Percentiles rank a stretch among this genome's conserved stretches.
Evolutionary conservation across 1,140 invertebrate species (phyloP).

Genomic region (Theocolax elegans): DNA sequence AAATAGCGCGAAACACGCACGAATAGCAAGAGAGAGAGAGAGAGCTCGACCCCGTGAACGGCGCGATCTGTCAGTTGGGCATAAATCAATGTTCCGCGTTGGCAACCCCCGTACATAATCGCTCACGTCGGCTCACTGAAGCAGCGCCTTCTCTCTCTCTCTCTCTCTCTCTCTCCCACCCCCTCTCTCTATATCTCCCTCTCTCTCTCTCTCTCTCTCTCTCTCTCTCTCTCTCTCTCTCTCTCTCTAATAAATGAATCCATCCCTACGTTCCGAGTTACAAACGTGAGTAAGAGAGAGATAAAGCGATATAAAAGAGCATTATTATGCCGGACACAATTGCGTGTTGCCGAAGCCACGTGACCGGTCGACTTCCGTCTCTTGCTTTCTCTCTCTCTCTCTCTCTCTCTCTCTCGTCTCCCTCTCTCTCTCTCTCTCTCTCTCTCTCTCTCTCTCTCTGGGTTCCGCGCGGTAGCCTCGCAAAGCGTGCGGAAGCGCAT

Average conservation of each 20-base stretch:
- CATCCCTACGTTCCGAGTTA: neutral
- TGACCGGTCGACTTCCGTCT: constrained; percentile 61
- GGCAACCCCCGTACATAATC: constrained; percentile 50
- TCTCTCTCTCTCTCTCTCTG: constrained; percentile 41
- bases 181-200: neutral
- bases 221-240: constrained; percentile 9
- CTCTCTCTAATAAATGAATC: constrained; percentile 36
- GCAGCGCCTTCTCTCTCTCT: constrained; percentile 28
- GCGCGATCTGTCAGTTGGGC: constrained; percentile 56
- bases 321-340: constrained; percentile 65
- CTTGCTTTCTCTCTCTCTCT: too few species aligned
- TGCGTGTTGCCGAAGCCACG: constrained; percentile 65
- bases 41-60: constrained; percentile 40
- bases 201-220: neutral
- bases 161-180: neutral
- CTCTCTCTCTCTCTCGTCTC: too few species aligned
- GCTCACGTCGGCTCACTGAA: constrained; percentile 47
- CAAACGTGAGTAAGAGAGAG: constrained; percentile 41
- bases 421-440: too few species aligned
- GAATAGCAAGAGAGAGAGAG: neutral
- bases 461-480: constrained; percentile 47
- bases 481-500: constrained; percentile 38
- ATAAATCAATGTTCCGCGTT: constrained; percentile 59
- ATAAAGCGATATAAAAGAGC: too few species aligned
- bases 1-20: constrained; percentile 32